Evolutionary conservation across 1,140 invertebrate genomes (phyloP).

Genomic region (Nasonia giraulti): DNA sequence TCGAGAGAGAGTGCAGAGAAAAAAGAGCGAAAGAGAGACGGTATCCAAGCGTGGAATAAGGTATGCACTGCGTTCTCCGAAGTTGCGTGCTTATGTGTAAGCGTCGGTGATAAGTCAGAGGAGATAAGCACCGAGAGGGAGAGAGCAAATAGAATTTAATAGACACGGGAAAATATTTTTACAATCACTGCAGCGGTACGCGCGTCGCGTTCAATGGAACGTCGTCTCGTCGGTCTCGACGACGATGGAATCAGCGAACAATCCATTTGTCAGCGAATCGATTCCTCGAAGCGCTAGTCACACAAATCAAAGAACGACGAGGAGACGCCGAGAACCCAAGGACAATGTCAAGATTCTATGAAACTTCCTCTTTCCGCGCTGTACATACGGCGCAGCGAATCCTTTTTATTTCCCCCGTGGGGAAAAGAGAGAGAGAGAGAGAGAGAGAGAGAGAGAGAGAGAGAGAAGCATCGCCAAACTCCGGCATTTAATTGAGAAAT

Average conservation of each 20-base stretch:
- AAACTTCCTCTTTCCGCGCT: background rate
- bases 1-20: background rate
- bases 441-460: no score
- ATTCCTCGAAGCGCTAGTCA: background rate
- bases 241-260: background rate
- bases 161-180: background rate
- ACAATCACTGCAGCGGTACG: background rate
- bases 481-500: conserved; percentile 35
- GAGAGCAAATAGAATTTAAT: background rate
- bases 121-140: no score
- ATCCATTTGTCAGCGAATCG: conserved; percentile 22
- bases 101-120: background rate
- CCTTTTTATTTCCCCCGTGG: background rate
- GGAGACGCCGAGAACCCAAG: background rate
- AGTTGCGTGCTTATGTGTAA: no score
- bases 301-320: background rate
- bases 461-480: background rate
- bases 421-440: no score
- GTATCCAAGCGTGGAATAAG: no score
- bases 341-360: background rate
- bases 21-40: no score
- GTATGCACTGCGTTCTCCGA: no score
- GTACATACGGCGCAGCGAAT: background rate
- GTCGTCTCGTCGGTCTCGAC: background rate
- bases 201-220: background rate